Base-by-base conservation (phyloP, 2,797 vertebrate species). In the Myotis vivesi region DNA sequence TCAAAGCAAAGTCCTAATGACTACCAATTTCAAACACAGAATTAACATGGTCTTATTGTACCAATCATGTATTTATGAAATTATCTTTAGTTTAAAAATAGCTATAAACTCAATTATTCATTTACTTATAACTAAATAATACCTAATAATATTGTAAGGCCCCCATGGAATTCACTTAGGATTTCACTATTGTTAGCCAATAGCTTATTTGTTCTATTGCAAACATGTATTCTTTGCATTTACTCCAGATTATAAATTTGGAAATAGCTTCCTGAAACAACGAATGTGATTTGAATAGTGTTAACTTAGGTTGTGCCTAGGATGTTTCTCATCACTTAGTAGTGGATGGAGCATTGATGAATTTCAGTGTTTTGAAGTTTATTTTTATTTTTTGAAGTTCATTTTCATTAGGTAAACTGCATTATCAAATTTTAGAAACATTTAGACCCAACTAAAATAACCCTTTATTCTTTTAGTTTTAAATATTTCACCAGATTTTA, bases 1-100 rank as follows among this genome's bases (percentile, higher is more conserved):
- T 95, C 92, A 96, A 97, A 93, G 73, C 64, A 95, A 95, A 94
- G 94, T 93, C 93, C 68, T 93, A 91, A 97, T 49, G 89, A 92
- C 92, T 97, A 84, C 95, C 96, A 93, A 44, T 96, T 95, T 94
- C 80, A 96, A 89, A 94, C 86, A 96, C 87, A 93, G 25, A 49
- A 76, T 64, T 96, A 77, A 92, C 94, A 91, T 83, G 83, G 95
- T 77, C 86, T 95, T 96, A 94, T 81, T 82, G 73, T 94, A 66
- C 89, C 66, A 77, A 16, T 95, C 93, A 94, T 96, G 83, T 77
- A 51, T 95, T 97, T 95, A 95, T 68, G 69, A 44, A 96, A 95
- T 94, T 77, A 62, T 95, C 72, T 97, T 96, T 53, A 69, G 46
- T 93, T 95, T 83, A 81, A 92, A 84, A 77, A 53, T 46, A 76